Evolutionary conservation across 2,113 vertebrate species (phyloP), one percentile per base, ranked within the genome.

Genomic region (Pelodiscus sinensis): DNA sequence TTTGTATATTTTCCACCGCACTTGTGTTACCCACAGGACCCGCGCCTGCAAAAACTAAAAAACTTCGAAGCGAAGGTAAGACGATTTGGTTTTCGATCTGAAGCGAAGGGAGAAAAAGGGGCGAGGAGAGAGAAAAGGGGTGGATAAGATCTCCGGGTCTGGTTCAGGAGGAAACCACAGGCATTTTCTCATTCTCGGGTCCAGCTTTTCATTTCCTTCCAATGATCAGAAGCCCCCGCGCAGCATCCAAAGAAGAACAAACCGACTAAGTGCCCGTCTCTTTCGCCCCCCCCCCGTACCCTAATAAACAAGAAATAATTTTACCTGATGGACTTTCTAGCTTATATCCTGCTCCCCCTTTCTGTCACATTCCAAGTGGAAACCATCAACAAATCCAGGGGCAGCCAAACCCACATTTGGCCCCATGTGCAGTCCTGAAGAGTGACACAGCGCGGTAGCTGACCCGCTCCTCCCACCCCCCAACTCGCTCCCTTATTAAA

Each of bases 371-470:
- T 96, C 97, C 97, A 96, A 96, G 96, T 81, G 94, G 95, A 96
- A 96, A 95, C 85, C 95, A 94, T 93, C 94, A 92, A 96, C 96
- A 97, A 96, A 97, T 97, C 96, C 97, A 96, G 96, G 93, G 95
- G 92, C 85, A 96, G 93, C 95, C 92, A 96, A 91, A 94, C 93
- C 88, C 84, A 94, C 96, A 96, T 95, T 92, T 95, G 96, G 94
- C 87, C 95, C 87, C 19, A 83, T 2, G 85, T 90, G 93, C 94
- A 95, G 97, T 97, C 96, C 95, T 94, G 79, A 91, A 94, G 88
- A 94, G 88, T 89, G 87, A 88, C 93, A 93, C 88, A 89, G 92
- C 89, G 92, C 79, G 3, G 88, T 56, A 54, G 62, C 68, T 81
- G 58, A 6, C 79, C 60, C 73, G 24, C 54, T 35, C 18, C 50